Evolutionary conservation across 2,888 invertebrate species (phyloP).

Genomic region (Scaptomyza tumidula): DNA sequence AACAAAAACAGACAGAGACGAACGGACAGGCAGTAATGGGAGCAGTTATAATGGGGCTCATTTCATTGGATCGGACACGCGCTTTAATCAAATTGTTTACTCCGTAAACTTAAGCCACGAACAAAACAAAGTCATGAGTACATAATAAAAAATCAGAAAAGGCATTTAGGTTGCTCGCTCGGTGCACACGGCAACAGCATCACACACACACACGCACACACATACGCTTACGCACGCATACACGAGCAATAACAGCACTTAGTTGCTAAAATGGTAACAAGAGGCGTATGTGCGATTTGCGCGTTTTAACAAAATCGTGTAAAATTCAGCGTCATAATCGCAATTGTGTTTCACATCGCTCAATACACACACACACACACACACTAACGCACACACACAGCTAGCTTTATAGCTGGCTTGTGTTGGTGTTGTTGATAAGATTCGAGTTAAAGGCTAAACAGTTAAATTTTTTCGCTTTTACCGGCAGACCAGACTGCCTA

Average conservation of each 20-base stretch:
- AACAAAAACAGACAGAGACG: not conserved
- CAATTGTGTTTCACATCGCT: not conserved
- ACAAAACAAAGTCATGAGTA: conserved; percentile 62
- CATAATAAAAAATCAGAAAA: conserved; percentile 8
- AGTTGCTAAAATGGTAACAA: conserved; percentile 68
- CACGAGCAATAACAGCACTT: conserved; percentile 1
- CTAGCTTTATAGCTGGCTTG: too few relatives aligned
- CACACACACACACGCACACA: conserved; percentile 1
- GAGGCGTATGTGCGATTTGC: conserved; percentile 70
- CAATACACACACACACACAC: too few relatives aligned
- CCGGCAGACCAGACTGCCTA: conserved; percentile 55
- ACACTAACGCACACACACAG: too few relatives aligned
- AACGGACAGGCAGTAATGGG: conserved; percentile 1
- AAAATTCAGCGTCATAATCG: conserved; percentile 49
- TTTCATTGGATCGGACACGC: conserved; percentile 54
- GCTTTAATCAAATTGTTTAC: conserved; percentile 70
- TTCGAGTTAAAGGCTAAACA: conserved; percentile 31
- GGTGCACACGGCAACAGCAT: conserved; percentile 35
- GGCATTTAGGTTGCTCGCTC: conserved; percentile 3
- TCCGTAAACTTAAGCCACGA: conserved; percentile 36
- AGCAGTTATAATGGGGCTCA: not conserved
- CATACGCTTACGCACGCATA: not conserved
- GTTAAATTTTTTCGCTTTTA: conserved; percentile 20
- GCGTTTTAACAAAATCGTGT: conserved; percentile 68
- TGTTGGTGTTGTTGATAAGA: conserved; percentile 52